Conservation (phyloP, 2,113 vertebrate species). For the Rhinichthys klamathensis region DNA sequence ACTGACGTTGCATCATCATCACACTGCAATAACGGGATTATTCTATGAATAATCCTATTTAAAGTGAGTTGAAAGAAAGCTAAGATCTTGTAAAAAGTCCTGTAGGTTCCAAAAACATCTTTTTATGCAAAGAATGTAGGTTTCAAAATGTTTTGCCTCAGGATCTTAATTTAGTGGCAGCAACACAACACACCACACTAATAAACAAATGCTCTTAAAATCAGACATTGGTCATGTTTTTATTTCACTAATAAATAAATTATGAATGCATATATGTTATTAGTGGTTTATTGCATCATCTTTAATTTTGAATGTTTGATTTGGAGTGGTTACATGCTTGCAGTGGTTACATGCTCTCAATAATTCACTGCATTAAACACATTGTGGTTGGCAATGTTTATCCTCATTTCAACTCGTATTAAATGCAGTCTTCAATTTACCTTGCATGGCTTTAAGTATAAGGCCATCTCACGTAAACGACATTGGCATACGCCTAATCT, state of each 20-base stretch:
- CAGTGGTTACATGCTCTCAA: neutral
- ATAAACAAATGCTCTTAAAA: neutral
- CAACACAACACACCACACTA: too few relatives aligned
- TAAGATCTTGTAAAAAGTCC: neutral
- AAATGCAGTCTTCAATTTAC: neutral
- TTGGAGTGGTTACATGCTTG: neutral
- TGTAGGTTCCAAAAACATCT: neutral
- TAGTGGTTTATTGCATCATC: neutral
- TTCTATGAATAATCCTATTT: neutral
- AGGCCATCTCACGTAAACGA: neutral
- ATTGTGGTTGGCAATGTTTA: neutral
- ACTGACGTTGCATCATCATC: neutral
- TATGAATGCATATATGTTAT: neutral
- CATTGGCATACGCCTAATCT: neutral
- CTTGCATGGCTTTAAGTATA: neutral
- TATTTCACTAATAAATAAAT: neutral
- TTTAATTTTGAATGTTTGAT: neutral
- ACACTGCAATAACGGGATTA: neutral
- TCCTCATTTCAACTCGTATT: neutral
- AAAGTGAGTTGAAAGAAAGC: neutral
- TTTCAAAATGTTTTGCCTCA: neutral
- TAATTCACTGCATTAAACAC: neutral
- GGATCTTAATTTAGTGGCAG: neutral
- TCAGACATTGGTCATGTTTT: neutral
- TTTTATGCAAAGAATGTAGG: neutral